Conservation (phyloP, 53 echinoderm and acorn worm genomes). For the Henricia sp. region DNA sequence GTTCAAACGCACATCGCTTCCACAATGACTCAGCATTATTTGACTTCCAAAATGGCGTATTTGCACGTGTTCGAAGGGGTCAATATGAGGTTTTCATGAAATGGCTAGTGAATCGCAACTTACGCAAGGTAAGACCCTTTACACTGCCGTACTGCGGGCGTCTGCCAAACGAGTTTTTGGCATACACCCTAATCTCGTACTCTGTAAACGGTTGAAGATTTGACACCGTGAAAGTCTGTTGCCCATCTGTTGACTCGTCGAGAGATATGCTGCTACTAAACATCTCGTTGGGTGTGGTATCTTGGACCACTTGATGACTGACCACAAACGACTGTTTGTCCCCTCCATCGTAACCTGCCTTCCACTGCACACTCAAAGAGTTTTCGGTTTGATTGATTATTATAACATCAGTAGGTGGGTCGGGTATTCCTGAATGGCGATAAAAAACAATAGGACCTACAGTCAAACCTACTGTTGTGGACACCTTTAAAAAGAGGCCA, state of each 20-base stretch:
- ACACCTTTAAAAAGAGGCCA: too few species aligned
- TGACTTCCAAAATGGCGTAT: too few species aligned
- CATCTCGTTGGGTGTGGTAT: too few species aligned
- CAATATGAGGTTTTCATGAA: too few species aligned
- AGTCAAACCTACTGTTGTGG: too few species aligned
- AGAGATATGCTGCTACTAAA: too few species aligned
- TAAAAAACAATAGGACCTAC: neutral
- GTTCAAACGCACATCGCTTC: too few species aligned
- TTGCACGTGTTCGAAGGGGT: too few species aligned
- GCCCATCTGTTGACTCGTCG: neutral
- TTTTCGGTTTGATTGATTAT: neutral
- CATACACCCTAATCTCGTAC: conserved; percentile 35
- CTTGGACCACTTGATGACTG: neutral
- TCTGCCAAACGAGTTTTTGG: conserved; percentile 6
- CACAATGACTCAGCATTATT: too few species aligned
- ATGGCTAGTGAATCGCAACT: too few species aligned
- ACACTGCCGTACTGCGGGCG: neutral
- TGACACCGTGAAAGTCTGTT: neutral
- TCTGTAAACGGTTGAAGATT: neutral
- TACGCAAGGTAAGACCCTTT: neutral
- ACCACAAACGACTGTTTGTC: conserved; percentile 16
- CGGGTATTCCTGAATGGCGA: neutral
- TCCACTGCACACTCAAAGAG: conserved; percentile 11
- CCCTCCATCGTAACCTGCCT: conserved; percentile 13
- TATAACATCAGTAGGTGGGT: neutral